These are phyloP conservation scores for Lasioglossum figueresi DNA, from an alignment of 2,888 invertebrate genomes.

Conservation along the genomic window DNA sequence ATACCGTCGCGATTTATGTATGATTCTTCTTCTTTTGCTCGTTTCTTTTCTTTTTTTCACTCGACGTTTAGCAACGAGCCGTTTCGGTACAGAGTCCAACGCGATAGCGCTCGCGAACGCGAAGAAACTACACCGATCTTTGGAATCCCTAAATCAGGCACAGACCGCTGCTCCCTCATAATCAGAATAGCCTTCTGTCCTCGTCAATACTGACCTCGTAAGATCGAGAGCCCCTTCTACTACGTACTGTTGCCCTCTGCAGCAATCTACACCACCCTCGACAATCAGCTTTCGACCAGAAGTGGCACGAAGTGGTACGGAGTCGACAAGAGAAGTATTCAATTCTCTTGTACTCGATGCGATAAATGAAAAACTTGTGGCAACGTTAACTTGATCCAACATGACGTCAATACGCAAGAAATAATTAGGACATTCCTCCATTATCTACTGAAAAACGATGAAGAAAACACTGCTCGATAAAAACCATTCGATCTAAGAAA, in stretches of 20 bases:
- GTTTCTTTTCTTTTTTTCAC: neutral
- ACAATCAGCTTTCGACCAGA: neutral
- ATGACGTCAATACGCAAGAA: neutral
- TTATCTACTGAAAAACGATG: neutral
- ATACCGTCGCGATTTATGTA: slow-evolving; percentile 37
- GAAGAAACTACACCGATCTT: slow-evolving; percentile 41
- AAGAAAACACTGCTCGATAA: neutral
- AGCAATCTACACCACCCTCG: neutral
- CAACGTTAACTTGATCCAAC: neutral
- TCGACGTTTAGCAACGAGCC: slow-evolving; percentile 33
- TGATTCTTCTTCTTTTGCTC: neutral
- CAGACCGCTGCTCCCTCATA: neutral
- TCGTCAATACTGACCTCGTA: neutral
- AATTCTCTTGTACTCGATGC: neutral
- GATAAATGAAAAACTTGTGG: neutral
- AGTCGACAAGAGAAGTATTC: neutral
- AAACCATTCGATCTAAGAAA: neutral
- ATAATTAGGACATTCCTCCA: neutral
- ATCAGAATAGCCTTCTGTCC: neutral
- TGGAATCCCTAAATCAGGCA: slow-evolving; percentile 9
- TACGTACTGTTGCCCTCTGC: neutral
- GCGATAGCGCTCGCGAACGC: slow-evolving; percentile 53
- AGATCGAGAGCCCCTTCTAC: neutral
- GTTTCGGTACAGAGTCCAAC: slow-evolving; percentile 58
- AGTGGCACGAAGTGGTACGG: neutral